A percentile compares a stretch with the other conserved stretches of the same genome.
Evolutionary conservation across 2,113 vertebrate genomes (phyloP).

Genomic region (Mormoops blainvillei): DNA sequence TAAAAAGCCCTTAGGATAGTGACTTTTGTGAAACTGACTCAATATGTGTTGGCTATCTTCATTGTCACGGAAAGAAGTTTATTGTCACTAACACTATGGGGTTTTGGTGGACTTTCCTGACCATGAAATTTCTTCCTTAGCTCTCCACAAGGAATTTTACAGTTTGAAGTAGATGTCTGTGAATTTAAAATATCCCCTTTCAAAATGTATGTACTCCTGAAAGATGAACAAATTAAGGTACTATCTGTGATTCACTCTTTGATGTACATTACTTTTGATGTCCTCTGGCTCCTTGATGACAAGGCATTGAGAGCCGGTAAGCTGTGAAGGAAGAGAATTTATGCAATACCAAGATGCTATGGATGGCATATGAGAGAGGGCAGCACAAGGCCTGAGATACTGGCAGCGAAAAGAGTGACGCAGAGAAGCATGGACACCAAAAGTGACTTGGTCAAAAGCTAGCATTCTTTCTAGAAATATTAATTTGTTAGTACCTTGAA

Average conservation of each 20-base stretch:
- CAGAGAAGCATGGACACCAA: not conserved
- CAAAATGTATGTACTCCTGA: not conserved
- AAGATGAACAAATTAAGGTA: slow-evolving; percentile 19
- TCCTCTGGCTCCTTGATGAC: not conserved
- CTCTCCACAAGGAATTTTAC: not conserved
- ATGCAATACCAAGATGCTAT: not conserved
- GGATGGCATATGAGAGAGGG: not conserved
- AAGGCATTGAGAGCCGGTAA: not conserved
- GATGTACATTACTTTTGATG: not conserved
- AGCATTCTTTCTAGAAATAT: not conserved
- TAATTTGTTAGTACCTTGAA: not conserved
- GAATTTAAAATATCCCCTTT: slow-evolving; percentile 22
- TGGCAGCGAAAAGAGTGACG: not conserved
- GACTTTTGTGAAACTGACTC: not conserved
- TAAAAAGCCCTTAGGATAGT: not conserved
- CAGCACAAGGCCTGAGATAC: not conserved
- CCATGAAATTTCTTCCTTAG: not conserved
- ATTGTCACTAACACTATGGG: not conserved
- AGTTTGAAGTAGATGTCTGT: not conserved
- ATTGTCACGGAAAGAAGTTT: not conserved
- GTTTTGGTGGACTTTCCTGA: not conserved
- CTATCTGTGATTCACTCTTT: not conserved
- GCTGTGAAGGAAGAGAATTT: not conserved
- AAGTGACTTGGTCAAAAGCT: not conserved
- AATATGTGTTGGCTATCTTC: not conserved